Conservation (phyloP, 2,113 vertebrate species). For the Pygathrix nemaeus region DNA sequence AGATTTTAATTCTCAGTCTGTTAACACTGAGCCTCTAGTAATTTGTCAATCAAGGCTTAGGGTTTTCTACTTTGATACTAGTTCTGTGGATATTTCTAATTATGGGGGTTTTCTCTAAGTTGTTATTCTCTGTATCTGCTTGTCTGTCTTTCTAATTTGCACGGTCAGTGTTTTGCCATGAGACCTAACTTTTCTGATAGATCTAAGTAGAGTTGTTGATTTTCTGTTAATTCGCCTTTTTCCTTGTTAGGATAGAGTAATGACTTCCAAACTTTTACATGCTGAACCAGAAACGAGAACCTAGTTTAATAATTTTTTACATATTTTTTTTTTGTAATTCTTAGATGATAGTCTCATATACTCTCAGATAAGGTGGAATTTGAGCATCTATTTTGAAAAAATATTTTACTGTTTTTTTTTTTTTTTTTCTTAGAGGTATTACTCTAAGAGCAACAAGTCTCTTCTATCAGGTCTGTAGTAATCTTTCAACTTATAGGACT, state of each 20-base stretch:
- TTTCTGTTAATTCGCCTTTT: background rate
- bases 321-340: background rate
- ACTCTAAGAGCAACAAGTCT: background rate
- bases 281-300: background rate
- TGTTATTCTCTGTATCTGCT: background rate
- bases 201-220: background rate
- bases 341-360: background rate
- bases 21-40: background rate
- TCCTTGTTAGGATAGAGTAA: background rate
- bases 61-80: background rate
- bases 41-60: background rate
- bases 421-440: background rate
- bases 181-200: background rate
- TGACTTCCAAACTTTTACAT: background rate
- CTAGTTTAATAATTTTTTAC: background rate
- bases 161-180: background rate
- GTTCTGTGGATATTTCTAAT: background rate
- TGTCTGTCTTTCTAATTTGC: background rate
- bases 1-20: background rate
- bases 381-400: background rate
- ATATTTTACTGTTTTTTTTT: background rate
- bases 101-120: background rate
- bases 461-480: background rate
- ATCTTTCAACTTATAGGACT: background rate
- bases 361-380: background rate